These are phyloP conservation scores for Eilema depressum DNA, from an alignment of 2,888 invertebrate genomes.

Conservation along the genomic window DNA sequence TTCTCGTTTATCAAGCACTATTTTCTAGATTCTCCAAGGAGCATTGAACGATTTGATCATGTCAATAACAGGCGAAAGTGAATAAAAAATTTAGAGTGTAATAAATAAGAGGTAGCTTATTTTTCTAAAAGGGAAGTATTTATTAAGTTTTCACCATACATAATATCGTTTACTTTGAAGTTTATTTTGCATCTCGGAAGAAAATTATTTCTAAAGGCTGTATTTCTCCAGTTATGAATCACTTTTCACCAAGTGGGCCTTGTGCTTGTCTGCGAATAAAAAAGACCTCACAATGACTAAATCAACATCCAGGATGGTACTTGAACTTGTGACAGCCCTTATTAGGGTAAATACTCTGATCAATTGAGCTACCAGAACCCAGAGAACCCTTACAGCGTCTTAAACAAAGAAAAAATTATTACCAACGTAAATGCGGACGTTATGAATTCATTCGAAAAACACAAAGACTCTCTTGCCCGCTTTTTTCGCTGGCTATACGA, in stretches of 20 bases:
- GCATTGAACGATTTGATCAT: neutral
- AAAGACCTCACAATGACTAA: too few relatives aligned
- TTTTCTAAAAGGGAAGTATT: neutral
- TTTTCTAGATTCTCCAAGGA: neutral
- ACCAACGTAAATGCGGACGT: neutral
- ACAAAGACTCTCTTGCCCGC: neutral
- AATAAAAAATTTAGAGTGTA: neutral
- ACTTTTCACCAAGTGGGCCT: too few relatives aligned
- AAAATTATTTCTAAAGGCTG: neutral
- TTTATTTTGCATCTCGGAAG: neutral
- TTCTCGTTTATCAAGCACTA: neutral
- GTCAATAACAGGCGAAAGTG: neutral
- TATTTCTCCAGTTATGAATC: too few relatives aligned
- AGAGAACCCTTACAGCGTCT: neutral
- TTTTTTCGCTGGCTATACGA: slow-evolving; percentile 18
- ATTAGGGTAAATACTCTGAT: neutral
- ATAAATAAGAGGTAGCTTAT: neutral
- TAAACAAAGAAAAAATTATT: neutral
- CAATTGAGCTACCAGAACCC: neutral
- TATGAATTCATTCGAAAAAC: slow-evolving; percentile 7
- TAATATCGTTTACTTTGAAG: neutral
- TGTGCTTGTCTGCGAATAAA: too few relatives aligned
- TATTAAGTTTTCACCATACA: neutral
- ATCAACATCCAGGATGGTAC: neutral
- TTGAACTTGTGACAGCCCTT: neutral